Evolutionary conservation across 2,113 vertebrate species (phyloP), one percentile per base, ranked within the genome.

Genomic region (Cebidichthys violaceus): DNA sequence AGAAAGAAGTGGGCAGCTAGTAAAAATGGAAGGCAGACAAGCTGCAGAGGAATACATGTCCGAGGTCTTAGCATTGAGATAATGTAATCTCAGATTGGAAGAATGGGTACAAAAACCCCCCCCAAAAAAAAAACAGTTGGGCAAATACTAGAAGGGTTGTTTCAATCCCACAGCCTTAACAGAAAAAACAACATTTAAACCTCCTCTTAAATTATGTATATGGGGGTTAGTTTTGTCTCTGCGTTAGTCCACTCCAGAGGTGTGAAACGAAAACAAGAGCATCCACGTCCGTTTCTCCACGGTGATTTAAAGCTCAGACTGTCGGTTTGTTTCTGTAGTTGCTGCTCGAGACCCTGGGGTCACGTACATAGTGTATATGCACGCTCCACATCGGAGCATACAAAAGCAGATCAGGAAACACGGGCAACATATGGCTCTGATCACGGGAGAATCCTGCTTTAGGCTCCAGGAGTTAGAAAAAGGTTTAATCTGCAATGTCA

Each of bases 361-460:
- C 76, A 81, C 65, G 43, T 67, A 75, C 65, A 74, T 82, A 72
- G 61, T 22, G 4, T 73, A 65, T 60, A 60, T 29, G 60, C 47
- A 77, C 22, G 39, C 41, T 70, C 52, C 45, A 57, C 65, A 24
- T 22, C 52, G 39, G 18, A 76, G 66, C 47, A 18, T 29, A 78
- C 29, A 50, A 66, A 50, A 70, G 70, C 41, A 77, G 75, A 78
- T 67, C 69, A 71, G 52, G 64, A 82, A 86, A 70, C 71, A 47
- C 11, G 33, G 57, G 62, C 73, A 65, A 55, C 90, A 86, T 79
- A 7, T 82, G 89, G 84, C 61, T 90, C 70, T 86, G 70, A 91
- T 91, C 82, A 77, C 14, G 4, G 70, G 62, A n/a, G n/a, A n/a
- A 70, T 85, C 62, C 61, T 65, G 50, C 60, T 74, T 79, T 13